Evolutionary conservation across 2,797 vertebrate species (phyloP), one percentile per base, ranked within the genome.

Genomic region (Varecia variegata): DNA sequence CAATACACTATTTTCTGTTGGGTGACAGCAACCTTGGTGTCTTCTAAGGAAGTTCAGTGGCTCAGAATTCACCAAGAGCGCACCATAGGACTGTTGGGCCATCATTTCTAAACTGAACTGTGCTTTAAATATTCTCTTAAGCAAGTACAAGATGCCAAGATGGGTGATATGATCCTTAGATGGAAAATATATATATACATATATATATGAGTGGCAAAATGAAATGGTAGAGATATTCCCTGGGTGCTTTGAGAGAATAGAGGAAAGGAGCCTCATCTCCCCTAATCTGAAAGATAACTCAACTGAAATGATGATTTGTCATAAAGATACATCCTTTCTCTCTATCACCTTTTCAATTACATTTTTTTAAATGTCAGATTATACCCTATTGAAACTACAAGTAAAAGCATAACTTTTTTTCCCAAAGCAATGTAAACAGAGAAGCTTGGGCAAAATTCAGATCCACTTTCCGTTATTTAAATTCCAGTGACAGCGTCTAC

Each of bases 391-490:
- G 45, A 95, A 79, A 58, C 58, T 96, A 62, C 10, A 60, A 90
- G 32, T 87, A 82, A 95, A 95, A 87, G 23, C 17, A 83, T 54
- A 50, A 21, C 17, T 71, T 52, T 40, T 90, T 52, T 38, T 27
- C 38, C 18, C 3, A 58, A 96, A 84, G 25, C 12, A 88, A 27
- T 76, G 8, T 56, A 92, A 98, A 95, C 88, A 88, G 83, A 95
- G 74, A 92, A 93, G 73, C 12, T 14, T 77, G 52, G 68, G 47
- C 77, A 76, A 82, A 96, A 93, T 93, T 91, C 60, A 93, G 81
- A 86, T 96, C 27, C 20, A 67, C 38, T 93, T 95, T 43, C 82
- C 38, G 67, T 90, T 96, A 89, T 96, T 95, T 95, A 96, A 97
- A 97, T 88, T 90, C 71, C 81, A 92, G 11, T 83, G 90, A 96